Conservation (phyloP, 2,888 invertebrate species). For the Drosophila anomelani region DNA sequence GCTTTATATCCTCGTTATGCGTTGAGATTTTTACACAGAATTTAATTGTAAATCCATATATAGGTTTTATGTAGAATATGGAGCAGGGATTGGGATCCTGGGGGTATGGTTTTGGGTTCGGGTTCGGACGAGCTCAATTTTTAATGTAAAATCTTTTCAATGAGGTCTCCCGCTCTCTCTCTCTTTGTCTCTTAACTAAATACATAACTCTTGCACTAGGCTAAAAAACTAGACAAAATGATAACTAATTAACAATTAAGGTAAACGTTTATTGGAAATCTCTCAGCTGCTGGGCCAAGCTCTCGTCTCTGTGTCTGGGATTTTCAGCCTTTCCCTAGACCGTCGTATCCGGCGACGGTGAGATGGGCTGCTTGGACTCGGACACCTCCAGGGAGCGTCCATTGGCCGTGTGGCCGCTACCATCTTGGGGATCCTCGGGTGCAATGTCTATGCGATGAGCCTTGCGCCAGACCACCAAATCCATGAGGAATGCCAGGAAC, state of each 20-base stretch:
- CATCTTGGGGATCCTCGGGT: conserved; percentile 84
- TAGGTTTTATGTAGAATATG: conserved; percentile 47
- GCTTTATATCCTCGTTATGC: conserved; percentile 34
- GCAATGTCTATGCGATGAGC: conserved; percentile 92
- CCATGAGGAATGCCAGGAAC: conserved; percentile 94
- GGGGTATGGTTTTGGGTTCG: not conserved
- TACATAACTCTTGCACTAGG: conserved; percentile 78
- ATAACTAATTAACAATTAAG: conserved; percentile 80
- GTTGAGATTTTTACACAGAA: conserved; percentile 50
- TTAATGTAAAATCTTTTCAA: conserved; percentile 55
- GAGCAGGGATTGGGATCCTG: conserved; percentile 32
- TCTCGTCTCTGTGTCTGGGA: conserved; percentile 14
- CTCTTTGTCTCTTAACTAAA: conserved; percentile 62
- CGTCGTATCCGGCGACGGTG: conserved; percentile 81
- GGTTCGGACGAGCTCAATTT: conserved; percentile 40
- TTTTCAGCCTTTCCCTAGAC: conserved; percentile 63
- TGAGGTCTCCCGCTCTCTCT: conserved; percentile 58
- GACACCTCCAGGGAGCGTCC: conserved; percentile 61
- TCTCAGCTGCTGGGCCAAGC: conserved; percentile 51
- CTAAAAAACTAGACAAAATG: conserved; percentile 79
- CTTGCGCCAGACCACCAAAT: conserved; percentile 94
- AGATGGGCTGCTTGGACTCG: conserved; percentile 80
- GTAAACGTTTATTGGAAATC: conserved; percentile 80
- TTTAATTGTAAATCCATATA: conserved; percentile 16
- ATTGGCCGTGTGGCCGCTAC: conserved; percentile 33